phyloP scores from a whole-genome alignment of 2,113 vertebrate genomes.

The Platichthys flesus region DNA sequence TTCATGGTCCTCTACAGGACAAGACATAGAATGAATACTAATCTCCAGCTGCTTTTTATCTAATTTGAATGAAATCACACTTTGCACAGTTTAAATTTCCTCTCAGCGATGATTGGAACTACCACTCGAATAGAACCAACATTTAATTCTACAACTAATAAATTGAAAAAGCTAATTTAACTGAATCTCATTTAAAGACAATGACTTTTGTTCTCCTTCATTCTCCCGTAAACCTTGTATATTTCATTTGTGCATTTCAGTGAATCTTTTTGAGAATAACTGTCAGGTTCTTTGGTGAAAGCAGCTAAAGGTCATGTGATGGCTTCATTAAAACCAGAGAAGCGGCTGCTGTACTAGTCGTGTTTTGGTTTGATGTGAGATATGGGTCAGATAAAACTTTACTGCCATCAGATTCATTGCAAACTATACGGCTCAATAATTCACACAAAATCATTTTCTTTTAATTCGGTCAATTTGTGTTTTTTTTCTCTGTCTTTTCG shows the following conservation, averaged over 20 bases:
- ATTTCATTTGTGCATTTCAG: neutral
- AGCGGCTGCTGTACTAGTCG: neutral
- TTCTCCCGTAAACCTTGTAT: neutral
- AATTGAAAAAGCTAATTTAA: neutral
- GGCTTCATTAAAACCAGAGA: slow-evolving; percentile 8
- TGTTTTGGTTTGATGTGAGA: slow-evolving; percentile 7
- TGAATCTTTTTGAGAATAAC: slow-evolving; percentile 5
- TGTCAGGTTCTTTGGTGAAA: slow-evolving; percentile 21
- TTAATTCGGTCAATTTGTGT: neutral
- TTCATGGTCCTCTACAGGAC: neutral
- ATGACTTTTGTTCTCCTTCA: neutral
- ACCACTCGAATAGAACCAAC: neutral
- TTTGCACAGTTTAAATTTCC: neutral
- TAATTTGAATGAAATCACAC: neutral
- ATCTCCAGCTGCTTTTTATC: neutral
- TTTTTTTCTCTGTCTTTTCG: neutral
- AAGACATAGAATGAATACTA: neutral
- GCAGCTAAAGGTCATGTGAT: neutral
- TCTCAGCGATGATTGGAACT: neutral
- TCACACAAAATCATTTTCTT: neutral
- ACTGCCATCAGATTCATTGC: neutral
- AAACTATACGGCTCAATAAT: slow-evolving; percentile 15
- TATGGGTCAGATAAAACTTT: slow-evolving; percentile 23
- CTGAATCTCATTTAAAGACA: neutral
- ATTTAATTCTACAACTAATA: neutral